A percentile compares a stretch with the other conserved stretches of the same genome.
These are phyloP conservation scores for Conomelus anceps DNA, from an alignment of 2,888 invertebrate species.

Conservation along the genomic window DNA sequence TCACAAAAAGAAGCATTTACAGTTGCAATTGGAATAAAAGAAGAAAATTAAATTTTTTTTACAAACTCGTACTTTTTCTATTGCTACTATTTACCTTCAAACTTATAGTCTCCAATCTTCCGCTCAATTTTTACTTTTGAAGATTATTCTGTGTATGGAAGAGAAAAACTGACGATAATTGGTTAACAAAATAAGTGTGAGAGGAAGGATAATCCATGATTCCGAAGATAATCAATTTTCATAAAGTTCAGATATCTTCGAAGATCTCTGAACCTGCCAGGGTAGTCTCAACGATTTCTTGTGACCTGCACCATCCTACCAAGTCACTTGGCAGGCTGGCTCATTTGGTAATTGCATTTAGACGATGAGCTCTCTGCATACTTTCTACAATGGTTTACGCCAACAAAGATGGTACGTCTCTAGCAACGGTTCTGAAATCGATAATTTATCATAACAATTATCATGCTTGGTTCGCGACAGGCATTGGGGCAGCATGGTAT, in stretches of 20 bases:
- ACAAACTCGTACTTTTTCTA: too few relatives aligned
- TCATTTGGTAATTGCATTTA: background rate
- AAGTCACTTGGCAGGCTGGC: background rate
- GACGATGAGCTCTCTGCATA: background rate
- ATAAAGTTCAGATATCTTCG: background rate
- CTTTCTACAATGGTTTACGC: background rate
- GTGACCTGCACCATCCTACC: background rate
- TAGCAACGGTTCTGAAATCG: background rate
- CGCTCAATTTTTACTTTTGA: too few relatives aligned
- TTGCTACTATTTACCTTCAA: too few relatives aligned
- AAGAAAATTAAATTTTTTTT: too few relatives aligned
- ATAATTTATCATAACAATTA: background rate
- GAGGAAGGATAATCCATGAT: background rate
- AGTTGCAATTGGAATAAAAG: too few relatives aligned
- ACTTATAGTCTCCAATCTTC: background rate
- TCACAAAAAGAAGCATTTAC: too few relatives aligned
- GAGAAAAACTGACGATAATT: background rate
- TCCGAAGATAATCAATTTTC: background rate
- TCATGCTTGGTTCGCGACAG: background rate
- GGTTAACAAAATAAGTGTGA: background rate
- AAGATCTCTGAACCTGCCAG: background rate
- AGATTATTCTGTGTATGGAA: background rate
- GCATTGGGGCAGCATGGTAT: background rate
- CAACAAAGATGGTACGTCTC: background rate
- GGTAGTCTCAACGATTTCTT: background rate